Percentiles rank a stretch among this genome's conserved stretches.
Evolutionary conservation across 2,888 invertebrate genomes (phyloP).

Genomic region (Drosophila nr. fundita): DNA sequence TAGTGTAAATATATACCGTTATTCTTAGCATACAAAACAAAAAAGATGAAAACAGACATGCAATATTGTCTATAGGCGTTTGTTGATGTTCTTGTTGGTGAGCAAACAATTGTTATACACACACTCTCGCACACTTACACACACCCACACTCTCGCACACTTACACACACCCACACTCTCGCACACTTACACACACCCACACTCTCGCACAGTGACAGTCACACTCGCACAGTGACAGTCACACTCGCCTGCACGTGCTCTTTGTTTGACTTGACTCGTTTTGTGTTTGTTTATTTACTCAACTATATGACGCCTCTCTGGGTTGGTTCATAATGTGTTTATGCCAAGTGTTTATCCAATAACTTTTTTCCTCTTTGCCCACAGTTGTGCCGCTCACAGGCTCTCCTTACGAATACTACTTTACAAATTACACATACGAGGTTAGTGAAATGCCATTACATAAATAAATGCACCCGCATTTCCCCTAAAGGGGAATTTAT

Average conservation of each 20-base stretch:
- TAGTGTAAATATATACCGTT: constrained; percentile 1
- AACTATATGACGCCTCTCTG: constrained; percentile 34
- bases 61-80: constrained; percentile 42
- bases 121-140: not conserved
- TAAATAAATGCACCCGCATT: constrained; percentile 30
- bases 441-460: constrained; percentile 2
- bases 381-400: constrained; percentile 7
- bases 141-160: constrained; percentile 10
- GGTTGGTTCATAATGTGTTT: constrained; percentile 68
- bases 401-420: not conserved
- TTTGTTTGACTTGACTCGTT: constrained; percentile 62
- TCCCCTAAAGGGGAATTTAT: not conserved
- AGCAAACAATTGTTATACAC: constrained; percentile 47
- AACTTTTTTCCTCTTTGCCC: constrained; percentile 33
- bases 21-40: constrained; percentile 15
- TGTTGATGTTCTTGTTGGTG: constrained; percentile 38
- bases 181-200: too few relatives aligned
- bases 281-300: constrained; percentile 73
- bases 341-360: constrained; percentile 68
- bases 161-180: constrained; percentile 11
- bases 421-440: constrained; percentile 27
- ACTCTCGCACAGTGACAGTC: not conserved
- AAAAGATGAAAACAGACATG: constrained; percentile 44
- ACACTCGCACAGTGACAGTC: not conserved
- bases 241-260: constrained; percentile 24